Evolutionary conservation across 2,888 invertebrate genomes (phyloP).

Genomic region (Leucophenga maculata): DNA sequence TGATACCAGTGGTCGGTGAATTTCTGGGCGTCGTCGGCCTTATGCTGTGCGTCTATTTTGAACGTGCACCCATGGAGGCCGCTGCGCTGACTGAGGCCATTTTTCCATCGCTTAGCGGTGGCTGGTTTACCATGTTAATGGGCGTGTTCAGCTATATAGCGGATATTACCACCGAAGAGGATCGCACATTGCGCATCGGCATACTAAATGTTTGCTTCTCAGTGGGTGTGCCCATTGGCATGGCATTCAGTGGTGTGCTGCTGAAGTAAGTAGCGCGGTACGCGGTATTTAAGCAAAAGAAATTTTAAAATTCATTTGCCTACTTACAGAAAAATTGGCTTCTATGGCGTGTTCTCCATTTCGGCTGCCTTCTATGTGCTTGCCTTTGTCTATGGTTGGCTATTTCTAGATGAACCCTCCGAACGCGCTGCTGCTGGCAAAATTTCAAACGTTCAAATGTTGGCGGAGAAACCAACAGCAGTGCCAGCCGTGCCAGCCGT

Average conservation of each 20-base stretch:
- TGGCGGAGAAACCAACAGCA: neutral
- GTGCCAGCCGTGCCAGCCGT: too few relatives aligned
- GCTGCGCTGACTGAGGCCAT: conserved; percentile 86
- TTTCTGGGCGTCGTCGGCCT: conserved; percentile 84
- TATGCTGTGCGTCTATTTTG: conserved; percentile 85
- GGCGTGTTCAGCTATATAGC: conserved; percentile 91
- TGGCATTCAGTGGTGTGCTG: conserved; percentile 88
- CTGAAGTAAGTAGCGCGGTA: conserved; percentile 70
- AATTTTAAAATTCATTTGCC: neutral
- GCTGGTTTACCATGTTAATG: conserved; percentile 93
- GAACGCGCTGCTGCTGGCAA: conserved; percentile 53
- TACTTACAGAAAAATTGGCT: conserved; percentile 77
- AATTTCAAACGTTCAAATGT: conserved; percentile 32
- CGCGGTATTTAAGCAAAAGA: neutral
- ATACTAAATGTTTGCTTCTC: conserved; percentile 92
- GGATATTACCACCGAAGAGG: conserved; percentile 87
- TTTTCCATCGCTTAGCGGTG: conserved; percentile 85
- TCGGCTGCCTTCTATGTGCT: conserved; percentile 83
- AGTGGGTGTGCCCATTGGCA: conserved; percentile 90
- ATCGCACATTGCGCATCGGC: conserved; percentile 87
- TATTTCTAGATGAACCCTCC: conserved; percentile 79
- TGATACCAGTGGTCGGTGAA: conserved; percentile 86
- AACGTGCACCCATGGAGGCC: conserved; percentile 85
- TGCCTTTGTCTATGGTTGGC: conserved; percentile 82
- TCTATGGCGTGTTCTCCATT: conserved; percentile 86